Conservation (phyloP, 2,797 vertebrate genomes). For the Cercopithecus petaurista region DNA sequence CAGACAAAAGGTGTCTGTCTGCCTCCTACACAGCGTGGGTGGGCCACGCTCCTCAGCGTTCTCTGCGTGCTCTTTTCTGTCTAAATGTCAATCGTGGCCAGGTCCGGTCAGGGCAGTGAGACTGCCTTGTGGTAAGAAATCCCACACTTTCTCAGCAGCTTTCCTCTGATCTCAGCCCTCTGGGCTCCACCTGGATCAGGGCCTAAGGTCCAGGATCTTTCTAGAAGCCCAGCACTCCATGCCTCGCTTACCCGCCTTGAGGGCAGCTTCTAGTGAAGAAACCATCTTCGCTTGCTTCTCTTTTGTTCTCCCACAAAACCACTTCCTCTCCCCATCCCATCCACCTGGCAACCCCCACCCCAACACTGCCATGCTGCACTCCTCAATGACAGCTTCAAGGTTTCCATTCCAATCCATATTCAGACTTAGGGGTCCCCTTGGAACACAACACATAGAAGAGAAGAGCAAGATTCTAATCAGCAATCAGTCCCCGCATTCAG, state of each 20-base stretch:
- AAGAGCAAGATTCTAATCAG: not conserved
- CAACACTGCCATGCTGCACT: not conserved
- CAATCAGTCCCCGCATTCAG: not conserved
- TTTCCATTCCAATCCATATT: not conserved
- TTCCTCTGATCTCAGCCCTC: not conserved
- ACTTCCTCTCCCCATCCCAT: not conserved
- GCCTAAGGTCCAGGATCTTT: not conserved
- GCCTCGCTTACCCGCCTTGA: not conserved
- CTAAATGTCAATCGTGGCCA: not conserved
- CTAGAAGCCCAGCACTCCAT: not conserved
- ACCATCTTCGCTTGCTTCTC: not conserved
- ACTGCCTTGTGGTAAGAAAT: not conserved
- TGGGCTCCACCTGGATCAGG: not conserved
- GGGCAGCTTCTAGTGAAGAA: not conserved
- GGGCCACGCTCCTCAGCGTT: not conserved
- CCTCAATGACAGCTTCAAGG: not conserved
- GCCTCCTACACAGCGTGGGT: not conserved
- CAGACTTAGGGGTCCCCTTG: not conserved
- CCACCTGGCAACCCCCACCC: not conserved
- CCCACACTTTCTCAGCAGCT: not conserved
- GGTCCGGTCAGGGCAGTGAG: not conserved
- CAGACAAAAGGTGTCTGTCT: not conserved
- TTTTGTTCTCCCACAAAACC: not conserved
- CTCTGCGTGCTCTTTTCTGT: accelerated
- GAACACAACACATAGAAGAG: not conserved